These are phyloP conservation scores for Coptodon rendalli DNA, from an alignment of 2,113 vertebrate genomes.

Conservation along the genomic window DNA sequence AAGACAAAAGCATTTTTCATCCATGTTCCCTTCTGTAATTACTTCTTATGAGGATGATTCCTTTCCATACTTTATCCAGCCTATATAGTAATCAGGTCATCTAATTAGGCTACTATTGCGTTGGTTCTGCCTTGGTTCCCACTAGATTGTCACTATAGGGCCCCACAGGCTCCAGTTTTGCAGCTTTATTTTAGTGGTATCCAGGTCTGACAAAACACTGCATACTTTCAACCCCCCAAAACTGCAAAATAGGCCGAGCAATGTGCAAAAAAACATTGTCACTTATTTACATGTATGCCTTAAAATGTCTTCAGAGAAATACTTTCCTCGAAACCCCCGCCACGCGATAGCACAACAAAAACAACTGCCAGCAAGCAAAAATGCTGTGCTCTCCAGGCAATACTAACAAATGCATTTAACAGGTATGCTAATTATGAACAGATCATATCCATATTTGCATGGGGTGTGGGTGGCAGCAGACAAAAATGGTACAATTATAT, in stretches of 20 bases:
- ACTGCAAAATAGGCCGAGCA: not conserved
- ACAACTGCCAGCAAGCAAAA: conserved; percentile 33
- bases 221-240: not conserved
- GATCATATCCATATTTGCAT: conserved; percentile 54
- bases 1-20: not conserved
- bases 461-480: conserved; percentile 53
- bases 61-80: conserved; percentile 42
- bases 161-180: conserved; percentile 35
- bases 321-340: not conserved
- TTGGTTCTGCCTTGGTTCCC: conserved; percentile 51
- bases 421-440: conserved; percentile 59
- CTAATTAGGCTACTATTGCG: conserved; percentile 68
- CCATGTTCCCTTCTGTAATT: not conserved
- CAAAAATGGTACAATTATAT: conserved; percentile 42
- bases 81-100: conserved; percentile 63
- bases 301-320: conserved; percentile 19
- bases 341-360: not conserved
- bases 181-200: not conserved
- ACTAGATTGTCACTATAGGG: conserved; percentile 53
- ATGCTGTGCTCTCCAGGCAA: conserved; percentile 31
- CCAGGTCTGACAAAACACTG: not conserved
- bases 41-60: conserved; percentile 7
- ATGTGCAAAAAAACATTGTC: not conserved
- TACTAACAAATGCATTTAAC: conserved; percentile 51
- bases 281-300: not conserved